phyloP scores from a whole-genome alignment of 2,113 vertebrate species.

The Ifrita kowaldi region DNA sequence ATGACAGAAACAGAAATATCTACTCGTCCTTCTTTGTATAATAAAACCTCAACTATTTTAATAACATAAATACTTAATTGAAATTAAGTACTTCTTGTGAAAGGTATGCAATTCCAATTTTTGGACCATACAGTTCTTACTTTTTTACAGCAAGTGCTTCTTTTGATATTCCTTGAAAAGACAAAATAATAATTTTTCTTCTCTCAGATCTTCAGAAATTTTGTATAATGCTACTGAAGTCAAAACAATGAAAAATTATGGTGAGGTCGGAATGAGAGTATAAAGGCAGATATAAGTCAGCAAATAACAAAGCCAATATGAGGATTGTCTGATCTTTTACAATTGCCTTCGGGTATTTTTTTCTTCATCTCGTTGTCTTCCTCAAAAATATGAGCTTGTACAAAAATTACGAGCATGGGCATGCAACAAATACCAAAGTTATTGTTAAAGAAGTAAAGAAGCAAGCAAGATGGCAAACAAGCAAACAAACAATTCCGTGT shows the following conservation, averaged over 20 bases:
- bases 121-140: not conserved
- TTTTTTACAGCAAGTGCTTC: not conserved
- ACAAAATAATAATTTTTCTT: not conserved
- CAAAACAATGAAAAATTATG: not conserved
- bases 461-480: not conserved
- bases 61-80: not conserved
- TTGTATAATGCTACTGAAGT: not conserved
- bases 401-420: rapidly evolving
- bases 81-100: not conserved
- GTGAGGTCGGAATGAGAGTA: not conserved
- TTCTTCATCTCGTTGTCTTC: not conserved
- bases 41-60: not conserved
- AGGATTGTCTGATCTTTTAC: not conserved
- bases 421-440: not conserved
- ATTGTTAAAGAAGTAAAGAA: not conserved
- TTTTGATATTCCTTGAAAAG: not conserved
- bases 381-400: not conserved
- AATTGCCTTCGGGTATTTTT: not conserved
- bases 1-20: not conserved
- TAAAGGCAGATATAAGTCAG: not conserved
- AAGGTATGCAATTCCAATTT: not conserved
- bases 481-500: not conserved
- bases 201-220: not conserved
- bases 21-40: not conserved
- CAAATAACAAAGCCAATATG: not conserved